Evolutionary conservation across 2,888 invertebrate species (phyloP).

Genomic region (Conomelus anceps): DNA sequence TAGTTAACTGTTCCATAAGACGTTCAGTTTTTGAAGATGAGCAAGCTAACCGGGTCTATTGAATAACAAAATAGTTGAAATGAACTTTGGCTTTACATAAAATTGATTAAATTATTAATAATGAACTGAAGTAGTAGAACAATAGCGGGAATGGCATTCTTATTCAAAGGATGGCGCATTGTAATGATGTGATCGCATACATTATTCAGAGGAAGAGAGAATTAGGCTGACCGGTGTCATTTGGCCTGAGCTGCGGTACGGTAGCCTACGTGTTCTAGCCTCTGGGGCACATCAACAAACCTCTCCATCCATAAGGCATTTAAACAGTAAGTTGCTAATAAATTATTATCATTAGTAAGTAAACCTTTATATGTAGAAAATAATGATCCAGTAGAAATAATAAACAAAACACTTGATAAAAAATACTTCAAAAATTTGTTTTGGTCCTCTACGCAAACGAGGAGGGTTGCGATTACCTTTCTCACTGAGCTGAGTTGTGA

Average conservation of each 20-base stretch:
- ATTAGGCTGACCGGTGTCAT: background rate
- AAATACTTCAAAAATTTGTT: too few species aligned
- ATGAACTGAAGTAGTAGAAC: too few species aligned
- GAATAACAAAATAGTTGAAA: background rate
- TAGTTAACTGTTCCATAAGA: background rate
- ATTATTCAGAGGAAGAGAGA: background rate
- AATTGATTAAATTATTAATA: background rate
- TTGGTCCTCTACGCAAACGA: too few species aligned
- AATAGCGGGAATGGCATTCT: background rate
- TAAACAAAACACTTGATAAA: too few species aligned
- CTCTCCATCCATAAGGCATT: background rate
- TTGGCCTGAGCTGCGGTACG: background rate
- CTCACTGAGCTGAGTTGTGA: too few species aligned
- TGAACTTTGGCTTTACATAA: background rate
- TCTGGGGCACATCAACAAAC: too few species aligned
- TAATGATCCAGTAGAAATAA: too few species aligned
- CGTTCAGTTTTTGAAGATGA: background rate
- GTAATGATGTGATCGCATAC: background rate
- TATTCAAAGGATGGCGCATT: background rate
- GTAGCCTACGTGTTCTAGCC: too few species aligned
- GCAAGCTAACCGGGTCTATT: background rate
- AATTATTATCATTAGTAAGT: too few species aligned
- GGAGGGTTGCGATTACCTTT: too few species aligned
- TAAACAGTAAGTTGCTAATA: background rate
- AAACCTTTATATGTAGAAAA: too few species aligned